These are phyloP conservation scores for Endomychus coccineus DNA, from an alignment of 2,888 invertebrate species.

Conservation along the genomic window DNA sequence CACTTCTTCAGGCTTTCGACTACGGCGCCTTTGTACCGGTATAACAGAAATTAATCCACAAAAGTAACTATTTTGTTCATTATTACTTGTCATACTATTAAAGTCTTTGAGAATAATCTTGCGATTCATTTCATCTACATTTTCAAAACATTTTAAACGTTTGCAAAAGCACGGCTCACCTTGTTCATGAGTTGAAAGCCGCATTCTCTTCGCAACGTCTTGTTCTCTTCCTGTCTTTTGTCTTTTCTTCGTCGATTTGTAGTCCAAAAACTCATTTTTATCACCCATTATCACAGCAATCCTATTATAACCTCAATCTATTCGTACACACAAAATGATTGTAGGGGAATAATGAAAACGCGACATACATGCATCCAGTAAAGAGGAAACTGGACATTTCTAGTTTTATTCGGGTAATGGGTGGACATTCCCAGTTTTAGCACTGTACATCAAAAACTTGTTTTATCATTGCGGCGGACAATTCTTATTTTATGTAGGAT, in stretches of 20 bases:
- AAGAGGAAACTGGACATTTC: background rate
- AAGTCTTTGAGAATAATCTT: background rate
- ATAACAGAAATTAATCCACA: conserved; percentile 1
- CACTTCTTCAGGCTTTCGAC: conserved; percentile 1
- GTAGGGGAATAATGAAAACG: background rate
- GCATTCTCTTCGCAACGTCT: conserved; percentile 1
- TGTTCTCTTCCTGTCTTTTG: no score
- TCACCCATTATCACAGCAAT: background rate
- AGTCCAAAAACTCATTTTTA: conserved; percentile 1
- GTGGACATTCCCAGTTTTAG: conserved; percentile 1
- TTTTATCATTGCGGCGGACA: background rate
- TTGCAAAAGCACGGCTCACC: conserved; percentile 1
- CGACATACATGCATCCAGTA: background rate
- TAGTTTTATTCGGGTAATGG: conserved; percentile 1
- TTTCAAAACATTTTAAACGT: conserved; percentile 1
- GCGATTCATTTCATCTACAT: no score
- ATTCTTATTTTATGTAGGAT: conserved; percentile 1
- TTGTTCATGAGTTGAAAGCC: conserved; percentile 1
- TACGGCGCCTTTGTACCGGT: conserved; percentile 1
- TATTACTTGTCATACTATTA: conserved; percentile 1
- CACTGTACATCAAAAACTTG: background rate
- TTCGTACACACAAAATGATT: background rate
- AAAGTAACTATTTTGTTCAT: conserved; percentile 1
- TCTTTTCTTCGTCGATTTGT: no score
- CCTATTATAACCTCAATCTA: background rate